Evolutionary conservation across 2,888 invertebrate species (phyloP), one percentile per base, ranked within the genome.

Genomic region (Patella ulyssiponensis): DNA sequence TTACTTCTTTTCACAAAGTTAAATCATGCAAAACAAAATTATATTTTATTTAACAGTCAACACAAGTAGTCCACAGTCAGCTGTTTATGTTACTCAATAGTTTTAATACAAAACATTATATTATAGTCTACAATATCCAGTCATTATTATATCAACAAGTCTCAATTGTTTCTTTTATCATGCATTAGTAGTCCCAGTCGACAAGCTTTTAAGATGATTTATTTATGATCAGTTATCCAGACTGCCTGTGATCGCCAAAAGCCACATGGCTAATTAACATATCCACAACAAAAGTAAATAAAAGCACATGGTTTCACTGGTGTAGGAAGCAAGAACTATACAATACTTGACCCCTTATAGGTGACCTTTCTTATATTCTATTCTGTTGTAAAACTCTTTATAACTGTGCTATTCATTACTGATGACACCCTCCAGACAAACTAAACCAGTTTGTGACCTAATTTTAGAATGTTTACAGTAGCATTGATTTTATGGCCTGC

Each of bases 251-350:
- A 64, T 27, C n/a, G 69, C 12, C 54, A 77, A 78, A 81, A 74
- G 80, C 79, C 83, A 82, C 83, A 84, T 84, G 83, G 83, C 83
- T 84, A 84, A 82, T 84, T 78, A 81, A 74, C 82, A 84, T 84
- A 82, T 80, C 81, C 75, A 81, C 73, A 71, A 74, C 71, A 15
- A 52, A 64, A 71, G 79, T 77, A 79, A 79, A 79, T 74, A 79
- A 54, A 71, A 72, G 51, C 76, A 76, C 76, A 76, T 76, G 76
- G 76, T 51, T 76, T 74, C 15, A 71, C 44, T 27, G 58, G 58
- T 53, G 74, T 58, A 56, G 23, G 64, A 56, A 56, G 51, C 64
- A 64, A 51, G 74, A 69, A 69, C 58, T 20, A 74, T 74, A 74
- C 64, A 74, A 51, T 64, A 64, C 58, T 64, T 74, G 75, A 75